These are phyloP conservation scores for Tangara arthus DNA, from an alignment of 2,797 vertebrate genomes.

Conservation along the genomic window DNA sequence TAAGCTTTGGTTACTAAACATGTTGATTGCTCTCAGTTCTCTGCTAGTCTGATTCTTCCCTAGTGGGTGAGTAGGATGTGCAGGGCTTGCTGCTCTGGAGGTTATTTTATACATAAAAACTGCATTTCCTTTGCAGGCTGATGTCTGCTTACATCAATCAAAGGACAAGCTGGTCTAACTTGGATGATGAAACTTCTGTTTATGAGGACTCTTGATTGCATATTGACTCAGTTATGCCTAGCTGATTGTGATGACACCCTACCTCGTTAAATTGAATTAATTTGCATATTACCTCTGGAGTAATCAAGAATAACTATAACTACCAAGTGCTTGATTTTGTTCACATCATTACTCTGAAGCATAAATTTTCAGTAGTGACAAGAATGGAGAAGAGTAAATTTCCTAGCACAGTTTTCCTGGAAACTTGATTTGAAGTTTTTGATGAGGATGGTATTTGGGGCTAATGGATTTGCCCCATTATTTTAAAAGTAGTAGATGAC, in stretches of 20 bases:
- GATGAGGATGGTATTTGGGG: background rate
- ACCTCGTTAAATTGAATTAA: background rate
- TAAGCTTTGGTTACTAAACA: background rate
- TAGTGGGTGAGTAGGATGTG: background rate
- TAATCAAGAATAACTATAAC: background rate
- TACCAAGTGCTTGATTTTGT: background rate
- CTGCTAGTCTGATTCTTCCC: background rate
- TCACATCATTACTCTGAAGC: background rate
- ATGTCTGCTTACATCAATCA: background rate
- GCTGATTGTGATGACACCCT: background rate
- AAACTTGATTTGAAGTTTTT: background rate
- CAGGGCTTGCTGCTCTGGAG: background rate
- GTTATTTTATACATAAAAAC: background rate
- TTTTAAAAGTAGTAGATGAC: background rate
- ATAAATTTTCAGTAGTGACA: background rate
- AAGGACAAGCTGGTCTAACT: background rate
- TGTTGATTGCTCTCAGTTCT: background rate
- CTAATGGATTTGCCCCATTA: background rate
- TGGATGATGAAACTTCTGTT: background rate
- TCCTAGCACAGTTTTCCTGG: background rate
- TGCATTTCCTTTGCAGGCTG: background rate
- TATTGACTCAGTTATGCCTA: slow-evolving; percentile 9
- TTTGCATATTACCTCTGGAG: background rate
- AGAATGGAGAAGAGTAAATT: background rate
- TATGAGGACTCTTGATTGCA: slow-evolving; percentile 18